Evolutionary conservation across 2,797 vertebrate species (phyloP).

Genomic region (Carapus acus): DNA sequence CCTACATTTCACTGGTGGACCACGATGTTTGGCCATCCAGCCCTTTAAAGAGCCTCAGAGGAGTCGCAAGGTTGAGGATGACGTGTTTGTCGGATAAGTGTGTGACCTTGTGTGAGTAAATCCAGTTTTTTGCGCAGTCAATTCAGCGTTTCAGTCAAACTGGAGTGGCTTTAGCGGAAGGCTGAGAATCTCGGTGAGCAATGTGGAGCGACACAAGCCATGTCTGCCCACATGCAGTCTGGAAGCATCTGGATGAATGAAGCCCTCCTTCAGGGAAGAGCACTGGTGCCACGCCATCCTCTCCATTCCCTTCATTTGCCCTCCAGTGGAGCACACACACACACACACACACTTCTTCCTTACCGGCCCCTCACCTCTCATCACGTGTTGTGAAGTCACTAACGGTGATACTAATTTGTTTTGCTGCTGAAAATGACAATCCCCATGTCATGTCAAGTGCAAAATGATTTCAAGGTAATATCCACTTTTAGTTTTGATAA

Average conservation of each 20-base stretch:
- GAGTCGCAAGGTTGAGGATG: constrained; percentile 35
- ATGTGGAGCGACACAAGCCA: constrained; percentile 31
- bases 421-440: constrained; percentile 81
- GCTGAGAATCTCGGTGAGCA: constrained; percentile 72
- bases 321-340: constrained; percentile 37
- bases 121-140: constrained; percentile 50
- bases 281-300: constrained; percentile 67
- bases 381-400: constrained; percentile 46
- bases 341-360: no score
- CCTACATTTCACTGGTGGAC: constrained; percentile 26
- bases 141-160: constrained; percentile 50
- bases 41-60: constrained; percentile 43
- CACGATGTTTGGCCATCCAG: constrained; percentile 43
- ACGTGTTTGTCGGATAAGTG: constrained; percentile 34
- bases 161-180: constrained; percentile 63
- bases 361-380: constrained; percentile 12
- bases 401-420: constrained; percentile 63
- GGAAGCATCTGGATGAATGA: constrained; percentile 73
- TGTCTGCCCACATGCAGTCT: constrained; percentile 42
- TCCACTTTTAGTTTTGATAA: constrained; percentile 79
- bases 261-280: constrained; percentile 71
- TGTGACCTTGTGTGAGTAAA: constrained; percentile 40
- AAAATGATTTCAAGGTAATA: constrained; percentile 72
- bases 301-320: constrained; percentile 39
- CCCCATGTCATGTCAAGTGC: constrained; percentile 74